Evolutionary conservation across 2,888 invertebrate genomes (phyloP), one percentile per base, ranked within the genome.

Genomic region (Axea sp.): DNA sequence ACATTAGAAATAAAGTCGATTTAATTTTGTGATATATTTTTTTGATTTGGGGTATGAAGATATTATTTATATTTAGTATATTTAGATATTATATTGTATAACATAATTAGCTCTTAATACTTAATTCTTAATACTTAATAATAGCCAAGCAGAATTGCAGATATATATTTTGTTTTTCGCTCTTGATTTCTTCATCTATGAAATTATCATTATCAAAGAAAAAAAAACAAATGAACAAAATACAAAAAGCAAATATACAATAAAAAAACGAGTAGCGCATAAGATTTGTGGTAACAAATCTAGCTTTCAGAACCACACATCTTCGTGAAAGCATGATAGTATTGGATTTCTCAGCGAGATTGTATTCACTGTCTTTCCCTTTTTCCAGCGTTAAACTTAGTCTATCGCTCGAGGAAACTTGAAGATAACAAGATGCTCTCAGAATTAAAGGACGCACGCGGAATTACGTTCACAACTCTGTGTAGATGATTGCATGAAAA

Each of bases 381-480:
- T 67, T 55, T 67, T 55, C 9, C 37, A 3, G 3, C 55, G 55
- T 45, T 57, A 37, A 47, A 67, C 39, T 57, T 41, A 41, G 55
- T 47, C 47, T 39, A 67, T 67, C 55, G 47, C 55, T 57, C 57
- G 55, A 35, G 31, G 37, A 31, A 49, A 51, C 49, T 62, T 41
- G 24, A 59, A 67, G 67, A 67, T 59, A 68, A 68, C 68, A 59
- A 59, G 59, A 68, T 68, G 59, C 57, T 49, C 49, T 57, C 57
- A 26, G 49, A 68, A 59, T 57, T 59, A 57, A 68, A 68, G 55
- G 57, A 68, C 49, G 49, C 49, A 33, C 41, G 3, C 39, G 57
- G 28, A 68, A 68, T 68, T 49, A 49, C 57, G 57, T 59, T 47
- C 19, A 35, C 35, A 14, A 15, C 17, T 11, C 28, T 22, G 17